These are phyloP conservation scores for Rhinogobio ventralis DNA, from an alignment of 2,797 vertebrate genomes.

Conservation along the genomic window DNA sequence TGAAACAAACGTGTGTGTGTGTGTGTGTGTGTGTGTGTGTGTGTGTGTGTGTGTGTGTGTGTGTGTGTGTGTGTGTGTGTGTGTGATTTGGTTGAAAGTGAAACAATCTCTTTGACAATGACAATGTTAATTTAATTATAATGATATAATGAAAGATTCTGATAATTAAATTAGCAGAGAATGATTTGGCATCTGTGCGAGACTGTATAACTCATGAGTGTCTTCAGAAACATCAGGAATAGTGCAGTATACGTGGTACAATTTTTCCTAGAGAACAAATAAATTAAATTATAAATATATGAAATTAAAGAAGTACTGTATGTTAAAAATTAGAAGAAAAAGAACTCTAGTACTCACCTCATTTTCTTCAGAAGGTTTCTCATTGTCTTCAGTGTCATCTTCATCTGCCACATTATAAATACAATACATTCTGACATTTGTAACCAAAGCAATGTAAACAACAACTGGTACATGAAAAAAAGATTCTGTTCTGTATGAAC, in stretches of 20 bases:
- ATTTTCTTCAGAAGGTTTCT: not conserved
- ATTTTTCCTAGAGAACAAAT: not conserved
- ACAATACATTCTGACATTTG: not conserved
- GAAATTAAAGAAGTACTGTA: not conserved
- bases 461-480: no score
- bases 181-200: conserved; percentile 23
- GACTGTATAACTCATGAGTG: not conserved
- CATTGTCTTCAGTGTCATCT: not conserved
- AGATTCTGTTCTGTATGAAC: not conserved
- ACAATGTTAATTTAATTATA: not conserved
- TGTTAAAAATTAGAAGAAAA: not conserved
- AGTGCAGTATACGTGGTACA: not conserved
- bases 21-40: no score
- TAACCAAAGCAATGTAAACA: not conserved
- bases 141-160: not conserved
- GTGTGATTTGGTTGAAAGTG: not conserved
- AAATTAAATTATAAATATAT: not conserved
- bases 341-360: not conserved
- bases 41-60: no score
- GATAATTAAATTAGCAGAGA: not conserved
- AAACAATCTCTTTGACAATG: conserved; percentile 1
- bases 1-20: no score
- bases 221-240: not conserved
- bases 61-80: no score
- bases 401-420: conserved; percentile 8